These are phyloP conservation scores for Hemistola chrysoprasaria DNA, from an alignment of 2,888 invertebrate genomes.

Conservation along the genomic window DNA sequence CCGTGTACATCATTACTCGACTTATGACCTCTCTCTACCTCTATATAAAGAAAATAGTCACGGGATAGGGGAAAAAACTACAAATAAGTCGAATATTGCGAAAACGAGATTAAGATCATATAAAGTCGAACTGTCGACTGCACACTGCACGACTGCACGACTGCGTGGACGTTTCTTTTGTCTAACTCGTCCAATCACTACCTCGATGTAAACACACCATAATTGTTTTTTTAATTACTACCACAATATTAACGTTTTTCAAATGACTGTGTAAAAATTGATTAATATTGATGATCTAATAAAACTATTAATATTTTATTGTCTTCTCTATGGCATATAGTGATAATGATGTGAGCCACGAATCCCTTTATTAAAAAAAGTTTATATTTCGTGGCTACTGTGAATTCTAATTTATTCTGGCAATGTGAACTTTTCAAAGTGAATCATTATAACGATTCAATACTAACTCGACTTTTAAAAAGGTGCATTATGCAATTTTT, in stretches of 20 bases:
- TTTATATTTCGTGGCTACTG: no score
- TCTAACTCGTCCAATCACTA: constrained; percentile 1
- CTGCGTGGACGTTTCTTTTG: no score
- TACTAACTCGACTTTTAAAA: no score
- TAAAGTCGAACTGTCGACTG: no score
- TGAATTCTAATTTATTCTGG: no score
- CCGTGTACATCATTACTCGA: constrained; percentile 50
- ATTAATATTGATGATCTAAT: constrained; percentile 9
- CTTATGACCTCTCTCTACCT: constrained; percentile 11
- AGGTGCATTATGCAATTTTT: no score
- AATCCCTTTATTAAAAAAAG: no score
- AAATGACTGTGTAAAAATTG: background rate
- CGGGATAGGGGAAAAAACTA: constrained; percentile 15
- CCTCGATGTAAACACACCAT: constrained; percentile 6
- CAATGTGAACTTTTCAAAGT: no score
- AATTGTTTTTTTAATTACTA: background rate
- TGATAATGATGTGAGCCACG: constrained; percentile 1
- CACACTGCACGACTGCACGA: no score
- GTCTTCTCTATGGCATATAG: constrained; percentile 9
- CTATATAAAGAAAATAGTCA: constrained; percentile 11
- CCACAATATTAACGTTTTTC: background rate
- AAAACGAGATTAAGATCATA: constrained; percentile 5
- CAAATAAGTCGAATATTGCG: constrained; percentile 1
- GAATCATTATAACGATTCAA: no score
- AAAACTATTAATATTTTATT: constrained; percentile 10